These are phyloP conservation scores for Manis javanica DNA, from an alignment of 2,797 vertebrate genomes.

Conservation along the genomic window DNA sequence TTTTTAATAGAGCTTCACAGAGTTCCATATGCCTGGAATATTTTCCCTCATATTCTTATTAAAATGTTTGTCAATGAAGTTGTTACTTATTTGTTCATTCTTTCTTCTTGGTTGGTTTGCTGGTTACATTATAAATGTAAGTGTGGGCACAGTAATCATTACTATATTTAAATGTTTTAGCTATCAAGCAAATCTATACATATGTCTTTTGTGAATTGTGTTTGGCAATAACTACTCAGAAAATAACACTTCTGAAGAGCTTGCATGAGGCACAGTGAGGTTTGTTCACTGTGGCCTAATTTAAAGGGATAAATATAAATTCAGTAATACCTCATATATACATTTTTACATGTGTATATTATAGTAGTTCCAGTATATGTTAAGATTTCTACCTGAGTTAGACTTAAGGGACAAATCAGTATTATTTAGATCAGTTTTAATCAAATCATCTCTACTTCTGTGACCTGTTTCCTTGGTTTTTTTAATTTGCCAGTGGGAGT, in stretches of 20 bases:
- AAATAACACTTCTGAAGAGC: neutral
- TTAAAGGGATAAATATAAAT: neutral
- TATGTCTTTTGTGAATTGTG: neutral
- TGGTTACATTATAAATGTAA: neutral
- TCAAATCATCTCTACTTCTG: neutral
- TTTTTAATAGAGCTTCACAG: neutral
- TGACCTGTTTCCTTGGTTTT: neutral
- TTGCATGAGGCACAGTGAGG: too few relatives aligned
- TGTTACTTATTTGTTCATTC: neutral
- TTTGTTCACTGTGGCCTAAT: neutral
- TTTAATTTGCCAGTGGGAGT: neutral
- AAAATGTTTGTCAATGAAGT: neutral
- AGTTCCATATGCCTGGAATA: neutral
- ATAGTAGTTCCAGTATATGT: neutral
- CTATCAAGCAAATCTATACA: neutral
- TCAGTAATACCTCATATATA: neutral
- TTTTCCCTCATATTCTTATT: neutral
- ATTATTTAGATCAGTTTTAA: neutral
- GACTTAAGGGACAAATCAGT: neutral
- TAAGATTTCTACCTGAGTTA: neutral
- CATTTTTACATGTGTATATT: neutral
- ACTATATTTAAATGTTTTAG: neutral
- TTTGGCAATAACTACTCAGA: neutral
- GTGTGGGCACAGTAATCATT: neutral
- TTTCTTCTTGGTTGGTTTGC: neutral